Percentiles rank a stretch among this genome's conserved stretches.
Conservation (phyloP, 2,797 vertebrate genomes). For the Tympanoctomys barrerae region DNA sequence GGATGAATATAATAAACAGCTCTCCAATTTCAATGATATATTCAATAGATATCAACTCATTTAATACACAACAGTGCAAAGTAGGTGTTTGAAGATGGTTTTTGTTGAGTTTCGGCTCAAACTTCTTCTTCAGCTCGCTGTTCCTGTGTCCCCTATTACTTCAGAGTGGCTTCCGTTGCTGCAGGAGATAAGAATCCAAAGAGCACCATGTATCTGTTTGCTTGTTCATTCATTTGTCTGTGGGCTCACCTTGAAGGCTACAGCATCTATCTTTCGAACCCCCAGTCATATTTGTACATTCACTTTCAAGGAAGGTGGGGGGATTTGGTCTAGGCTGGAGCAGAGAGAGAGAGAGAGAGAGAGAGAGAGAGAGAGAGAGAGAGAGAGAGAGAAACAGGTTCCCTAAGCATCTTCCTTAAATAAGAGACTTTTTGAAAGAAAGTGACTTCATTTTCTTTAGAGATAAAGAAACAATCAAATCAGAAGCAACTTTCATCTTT, state of each 20-base stretch:
- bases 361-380: not conserved
- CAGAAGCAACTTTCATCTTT: not conserved
- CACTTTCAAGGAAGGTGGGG: not conserved
- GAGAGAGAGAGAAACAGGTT: not conserved
- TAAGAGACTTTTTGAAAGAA: not conserved
- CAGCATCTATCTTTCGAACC: not conserved
- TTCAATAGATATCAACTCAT: not conserved
- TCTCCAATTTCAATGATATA: not conserved
- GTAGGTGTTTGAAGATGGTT: not conserved
- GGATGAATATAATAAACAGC: not conserved
- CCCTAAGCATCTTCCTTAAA: not conserved
- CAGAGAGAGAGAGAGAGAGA: not conserved
- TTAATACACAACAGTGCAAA: not conserved
- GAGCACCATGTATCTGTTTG: rapidly evolving
- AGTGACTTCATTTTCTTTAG: not conserved
- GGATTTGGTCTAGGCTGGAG: not conserved
- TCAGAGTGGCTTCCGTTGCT: not conserved
- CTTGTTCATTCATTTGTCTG: not conserved
- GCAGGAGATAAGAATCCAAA: not conserved
- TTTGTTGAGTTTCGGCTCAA: not conserved
- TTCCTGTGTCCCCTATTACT: not conserved
- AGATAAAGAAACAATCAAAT: not conserved
- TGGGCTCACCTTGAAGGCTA: not conserved
- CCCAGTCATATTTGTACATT: not conserved
- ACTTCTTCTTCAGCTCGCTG: not conserved